Conservation (phyloP, 1,140 invertebrate genomes). For the Aradophagus sp. region DNA sequence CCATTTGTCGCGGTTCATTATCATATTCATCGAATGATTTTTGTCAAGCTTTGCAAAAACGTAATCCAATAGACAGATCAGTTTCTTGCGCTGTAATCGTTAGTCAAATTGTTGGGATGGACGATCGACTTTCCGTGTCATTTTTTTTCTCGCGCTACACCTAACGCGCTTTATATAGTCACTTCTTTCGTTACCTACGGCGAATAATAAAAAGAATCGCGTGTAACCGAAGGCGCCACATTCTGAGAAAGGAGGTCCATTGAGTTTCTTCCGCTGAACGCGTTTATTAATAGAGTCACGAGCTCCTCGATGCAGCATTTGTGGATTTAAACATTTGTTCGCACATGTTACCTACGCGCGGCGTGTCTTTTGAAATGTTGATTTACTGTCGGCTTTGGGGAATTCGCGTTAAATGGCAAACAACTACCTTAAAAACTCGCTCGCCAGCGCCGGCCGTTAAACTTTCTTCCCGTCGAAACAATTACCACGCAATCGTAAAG, state of each 20-base stretch:
- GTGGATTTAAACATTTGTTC: slow-evolving; percentile 63
- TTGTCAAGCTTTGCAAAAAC: too few species aligned
- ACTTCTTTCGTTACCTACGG: slow-evolving; percentile 47
- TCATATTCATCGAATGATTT: too few species aligned
- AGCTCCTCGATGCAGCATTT: slow-evolving; percentile 56
- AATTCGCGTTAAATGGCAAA: slow-evolving; percentile 54
- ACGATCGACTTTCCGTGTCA: not conserved
- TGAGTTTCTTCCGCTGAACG: slow-evolving; percentile 48
- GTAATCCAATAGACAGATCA: too few species aligned
- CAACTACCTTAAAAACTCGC: slow-evolving; percentile 46
- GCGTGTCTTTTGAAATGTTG: slow-evolving; percentile 61
- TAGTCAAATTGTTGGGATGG: not conserved
- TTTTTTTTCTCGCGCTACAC: slow-evolving; percentile 2
- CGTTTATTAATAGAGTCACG: slow-evolving; percentile 63
- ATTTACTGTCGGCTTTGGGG: slow-evolving; percentile 62
- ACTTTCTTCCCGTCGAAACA: slow-evolving; percentile 35
- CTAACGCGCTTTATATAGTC: slow-evolving; percentile 19
- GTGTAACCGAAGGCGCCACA: slow-evolving; percentile 43
- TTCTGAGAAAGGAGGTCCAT: slow-evolving; percentile 48
- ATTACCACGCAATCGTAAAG: slow-evolving; percentile 40
- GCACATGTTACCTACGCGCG: slow-evolving; percentile 61
- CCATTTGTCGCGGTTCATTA: too few species aligned
- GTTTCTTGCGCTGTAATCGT: too few species aligned
- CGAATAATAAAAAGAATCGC: slow-evolving; percentile 46
- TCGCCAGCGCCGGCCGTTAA: slow-evolving; percentile 31